Evolutionary conservation across 37 sponge, comb jelly and placozoan genomes (phyloP).

Genomic region (Oopsacas minuta): DNA sequence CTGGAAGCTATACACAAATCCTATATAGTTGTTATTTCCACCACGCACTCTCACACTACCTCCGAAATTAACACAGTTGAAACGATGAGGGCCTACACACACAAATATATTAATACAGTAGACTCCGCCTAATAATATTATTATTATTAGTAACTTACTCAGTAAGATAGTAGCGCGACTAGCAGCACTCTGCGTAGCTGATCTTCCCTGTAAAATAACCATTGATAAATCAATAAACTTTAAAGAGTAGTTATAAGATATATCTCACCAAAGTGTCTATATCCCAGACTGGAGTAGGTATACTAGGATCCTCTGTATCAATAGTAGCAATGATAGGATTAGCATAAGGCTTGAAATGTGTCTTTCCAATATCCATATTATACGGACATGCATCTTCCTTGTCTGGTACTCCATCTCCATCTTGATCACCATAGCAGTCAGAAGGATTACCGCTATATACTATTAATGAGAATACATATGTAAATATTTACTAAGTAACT

Average conservation of each 20-base stretch:
- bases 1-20: constrained; percentile 72
- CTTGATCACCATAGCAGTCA: not conserved
- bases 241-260: too few species aligned
- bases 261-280: not conserved
- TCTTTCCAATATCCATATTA: not conserved
- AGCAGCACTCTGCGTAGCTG: not conserved
- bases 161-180: not conserved
- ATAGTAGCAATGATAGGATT: not conserved
- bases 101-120: not conserved
- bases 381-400: not conserved
- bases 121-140: not conserved
- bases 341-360: not conserved
- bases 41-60: constrained; percentile 53
- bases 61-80: constrained; percentile 42
- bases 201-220: not conserved
- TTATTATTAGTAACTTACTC: too few species aligned
- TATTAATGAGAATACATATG: too few species aligned
- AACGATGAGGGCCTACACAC: not conserved
- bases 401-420: not conserved
- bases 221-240: too few species aligned
- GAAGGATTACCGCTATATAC: not conserved
- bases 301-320: not conserved
- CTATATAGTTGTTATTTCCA: constrained; percentile 51
- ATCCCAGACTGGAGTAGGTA: not conserved
- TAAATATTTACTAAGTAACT: too few species aligned